phyloP scores from a whole-genome alignment of 2,113 vertebrate genomes.

The Pygoscelis antarcticus region DNA sequence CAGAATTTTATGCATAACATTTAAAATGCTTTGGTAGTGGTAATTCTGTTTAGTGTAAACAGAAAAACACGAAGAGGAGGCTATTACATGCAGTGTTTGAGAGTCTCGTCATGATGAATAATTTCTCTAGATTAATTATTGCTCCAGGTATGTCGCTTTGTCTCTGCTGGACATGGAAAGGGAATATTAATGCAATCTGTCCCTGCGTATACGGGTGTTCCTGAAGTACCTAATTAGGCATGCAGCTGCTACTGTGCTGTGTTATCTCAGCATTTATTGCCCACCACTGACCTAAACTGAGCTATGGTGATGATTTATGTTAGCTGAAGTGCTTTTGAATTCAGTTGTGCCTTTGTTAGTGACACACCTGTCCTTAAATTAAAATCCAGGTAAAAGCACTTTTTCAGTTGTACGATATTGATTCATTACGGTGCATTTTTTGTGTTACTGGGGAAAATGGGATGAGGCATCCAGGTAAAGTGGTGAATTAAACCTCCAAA shows the following conservation, averaged over 20 bases:
- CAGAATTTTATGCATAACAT: not conserved
- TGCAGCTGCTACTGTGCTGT: not conserved
- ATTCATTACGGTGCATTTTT: not conserved
- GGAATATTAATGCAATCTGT: not conserved
- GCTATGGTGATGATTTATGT: not conserved
- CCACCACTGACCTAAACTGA: not conserved
- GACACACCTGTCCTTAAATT: not conserved
- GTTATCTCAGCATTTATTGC: not conserved
- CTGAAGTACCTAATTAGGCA: not conserved
- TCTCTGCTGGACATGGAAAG: not conserved
- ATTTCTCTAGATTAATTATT: constrained; percentile 1
- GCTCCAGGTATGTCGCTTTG: not conserved
- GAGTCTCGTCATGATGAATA: not conserved
- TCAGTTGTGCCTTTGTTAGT: not conserved
- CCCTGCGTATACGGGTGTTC: not conserved
- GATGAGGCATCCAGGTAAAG: not conserved
- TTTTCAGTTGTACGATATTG: accelerated
- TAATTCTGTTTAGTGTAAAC: not conserved
- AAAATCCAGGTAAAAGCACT: not conserved
- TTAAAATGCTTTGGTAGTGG: not conserved
- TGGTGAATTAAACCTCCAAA: not conserved
- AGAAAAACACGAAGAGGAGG: not conserved
- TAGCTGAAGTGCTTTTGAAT: not conserved
- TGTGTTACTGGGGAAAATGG: not conserved
- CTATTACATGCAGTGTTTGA: not conserved